Evolutionary conservation across 1,140 invertebrate species (phyloP), one percentile per base, ranked within the genome.

Genomic region (Choristoneura fumiferana): DNA sequence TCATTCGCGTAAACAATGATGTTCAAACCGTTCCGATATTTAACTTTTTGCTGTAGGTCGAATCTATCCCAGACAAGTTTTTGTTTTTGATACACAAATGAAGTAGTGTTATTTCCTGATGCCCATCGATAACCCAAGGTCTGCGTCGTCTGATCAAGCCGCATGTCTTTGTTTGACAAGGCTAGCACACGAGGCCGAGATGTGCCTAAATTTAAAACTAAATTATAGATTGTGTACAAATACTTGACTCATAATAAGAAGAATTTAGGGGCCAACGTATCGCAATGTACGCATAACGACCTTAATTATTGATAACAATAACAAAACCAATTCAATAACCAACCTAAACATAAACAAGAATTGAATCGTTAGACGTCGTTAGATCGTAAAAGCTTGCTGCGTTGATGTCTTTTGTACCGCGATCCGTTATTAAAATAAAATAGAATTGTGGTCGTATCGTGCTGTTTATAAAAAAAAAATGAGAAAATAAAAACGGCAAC

Each of bases 101-200:
- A 40, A 40, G 43, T 6, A 69, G 66, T 54, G 57, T 68, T 67
- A 79, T 72, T 84, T 81, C 77, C 73, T 78, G 76, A 80, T 76
- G 73, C 59, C 76, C 69, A 73, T 80, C 77, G 64, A 81, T 76
- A 63, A 60, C 65, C 71, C 78, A 84, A 87, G 81, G 81, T 73
- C 65, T 63, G 17, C 62, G 58, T 57, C 22, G 62, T 58, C n/a
- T n/a, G n/a, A 67, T 62, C 61, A 54, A 65, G 57, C 58, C 59
- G n/a, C n/a, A 65, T 69, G 70, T 67, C 67, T 69, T 40, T 73
- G 60, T 70, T 64, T 76, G 71, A 81, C 81, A 80, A 87, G 79
- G 80, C 57, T 65, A 58, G 60, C 63, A 69, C 43, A 54, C 70
- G 71, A 76, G 71, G 71, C 67, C 63, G 43, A 49, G 43, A 49